Evolutionary conservation across 2,113 vertebrate species (phyloP), one percentile per base, ranked within the genome.

Genomic region (Gnathonemus echidnorhynchus): DNA sequence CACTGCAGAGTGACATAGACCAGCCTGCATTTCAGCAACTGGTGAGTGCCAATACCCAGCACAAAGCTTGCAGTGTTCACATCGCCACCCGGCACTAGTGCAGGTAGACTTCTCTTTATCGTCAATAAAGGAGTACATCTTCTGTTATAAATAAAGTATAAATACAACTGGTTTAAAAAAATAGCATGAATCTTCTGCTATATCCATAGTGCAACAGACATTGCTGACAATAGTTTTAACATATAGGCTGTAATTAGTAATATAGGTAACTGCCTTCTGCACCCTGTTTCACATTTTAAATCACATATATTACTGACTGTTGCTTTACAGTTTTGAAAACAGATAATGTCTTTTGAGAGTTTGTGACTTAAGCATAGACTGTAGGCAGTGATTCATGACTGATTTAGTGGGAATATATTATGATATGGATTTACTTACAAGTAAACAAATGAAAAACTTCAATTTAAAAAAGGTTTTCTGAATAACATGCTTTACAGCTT

Each of bases 11-110:
- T 96, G 98, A 99, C 96, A 99, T 99, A 94, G 98, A 99, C 93
- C 98, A 99, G 94, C 98, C 98, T 90, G 97, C 98, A 89, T 99
- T 99, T 96, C 98, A 99, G 93, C 98, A 99, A 95, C 97, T 99
- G 97, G 98, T 99, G 94, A 96, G 98, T 95, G 94, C 93, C 88
- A 58, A 52, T 27, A 6, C 11, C 31, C 48, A 49, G 88, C 85
- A 91, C 74, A 91, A 77, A 89, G 80, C 66, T 5, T 31, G 77
- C 52, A 8, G 21, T 89, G 89, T 86, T 46, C 5, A 7, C 35
- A 58, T n/a, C 5, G 21, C 15, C 89, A 46, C 35, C 45, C 39
- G 83, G 80, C 31, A 15, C 49, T 13, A 5, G 39, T 4, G 39
- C 52, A 48, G 15, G 49, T 19, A 89, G n/a, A 4, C 77, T 8